Evolutionary conservation across 1,140 invertebrate genomes (phyloP).

Genomic region (Cecropterus lyciades): DNA sequence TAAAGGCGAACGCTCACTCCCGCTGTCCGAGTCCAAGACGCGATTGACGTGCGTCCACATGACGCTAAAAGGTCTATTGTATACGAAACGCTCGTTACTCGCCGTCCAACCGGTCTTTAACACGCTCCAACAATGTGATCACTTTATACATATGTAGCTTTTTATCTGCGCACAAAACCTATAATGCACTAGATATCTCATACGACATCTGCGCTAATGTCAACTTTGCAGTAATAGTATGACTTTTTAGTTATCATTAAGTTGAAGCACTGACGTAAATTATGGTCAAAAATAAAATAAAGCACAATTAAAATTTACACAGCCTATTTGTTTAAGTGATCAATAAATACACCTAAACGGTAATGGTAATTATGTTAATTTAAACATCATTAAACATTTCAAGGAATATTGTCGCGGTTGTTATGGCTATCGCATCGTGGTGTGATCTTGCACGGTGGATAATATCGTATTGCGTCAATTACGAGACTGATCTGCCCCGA

Average conservation of each 20-base stretch:
- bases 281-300: slow-evolving; percentile 6
- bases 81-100: slow-evolving; percentile 80
- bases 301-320: neutral
- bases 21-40: slow-evolving; percentile 46
- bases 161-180: slow-evolving; percentile 28
- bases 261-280: slow-evolving; percentile 14
- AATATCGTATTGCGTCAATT: slow-evolving; percentile 80
- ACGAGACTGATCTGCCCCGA: slow-evolving; percentile 68
- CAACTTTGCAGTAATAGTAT: neutral
- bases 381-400: slow-evolving; percentile 67
- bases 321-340: neutral
- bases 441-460: slow-evolving; percentile 76
- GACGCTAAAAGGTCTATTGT: slow-evolving; percentile 84
- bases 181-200: slow-evolving; percentile 14
- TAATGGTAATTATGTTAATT: slow-evolving; percentile 70
- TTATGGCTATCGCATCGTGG: slow-evolving; percentile 64
- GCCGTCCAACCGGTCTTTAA: slow-evolving; percentile 77
- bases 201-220: slow-evolving; percentile 26
- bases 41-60: slow-evolving; percentile 77
- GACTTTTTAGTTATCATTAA: slow-evolving; percentile 18
- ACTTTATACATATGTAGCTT: slow-evolving; percentile 72
- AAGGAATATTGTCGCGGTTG: slow-evolving; percentile 63
- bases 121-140: slow-evolving; percentile 78
- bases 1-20: slow-evolving; percentile 62
- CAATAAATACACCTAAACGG: slow-evolving; percentile 45